A percentile compares a stretch with the other conserved stretches of the same genome.
These are phyloP conservation scores for Caenorhabditis inopinata DNA, from an alignment of 1,140 invertebrate species.

Conservation along the genomic window DNA sequence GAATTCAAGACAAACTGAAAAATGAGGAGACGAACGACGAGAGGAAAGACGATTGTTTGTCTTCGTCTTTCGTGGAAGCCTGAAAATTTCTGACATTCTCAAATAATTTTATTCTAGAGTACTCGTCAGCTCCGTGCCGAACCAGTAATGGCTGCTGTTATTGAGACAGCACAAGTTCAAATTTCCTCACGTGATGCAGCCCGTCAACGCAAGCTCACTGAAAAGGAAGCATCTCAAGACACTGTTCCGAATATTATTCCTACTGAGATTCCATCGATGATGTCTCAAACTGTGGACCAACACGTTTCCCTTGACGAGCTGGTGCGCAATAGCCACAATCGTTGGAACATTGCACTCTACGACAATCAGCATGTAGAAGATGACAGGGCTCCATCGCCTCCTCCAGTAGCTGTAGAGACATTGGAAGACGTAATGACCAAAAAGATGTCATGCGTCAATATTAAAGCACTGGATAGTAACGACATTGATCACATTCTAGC, in stretches of 20 bases:
- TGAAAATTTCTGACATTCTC: neutral
- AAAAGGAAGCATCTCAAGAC: neutral
- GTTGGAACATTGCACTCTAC: neutral
- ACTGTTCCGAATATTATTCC: neutral
- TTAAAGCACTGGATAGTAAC: neutral
- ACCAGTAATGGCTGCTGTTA: neutral
- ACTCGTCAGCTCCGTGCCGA: neutral
- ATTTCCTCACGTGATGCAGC: neutral
- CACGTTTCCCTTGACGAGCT: neutral
- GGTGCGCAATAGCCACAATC: neutral
- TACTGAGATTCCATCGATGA: neutral
- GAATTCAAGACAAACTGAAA: too few species aligned
- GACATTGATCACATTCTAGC: neutral
- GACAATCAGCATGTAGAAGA: neutral
- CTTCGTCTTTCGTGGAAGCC: too few species aligned
- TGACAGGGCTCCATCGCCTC: neutral
- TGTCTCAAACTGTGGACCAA: neutral
- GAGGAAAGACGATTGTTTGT: too few species aligned
- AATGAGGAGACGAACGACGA: too few species aligned
- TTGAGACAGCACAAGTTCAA: neutral
- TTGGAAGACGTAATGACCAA: conserved; percentile 14
- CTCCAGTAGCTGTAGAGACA: neutral
- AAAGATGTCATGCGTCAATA: neutral
- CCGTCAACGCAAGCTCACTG: neutral
- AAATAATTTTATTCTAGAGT: neutral